Base-by-base conservation (phyloP, 2,113 vertebrate species). In the Vicugna pacos region DNA sequence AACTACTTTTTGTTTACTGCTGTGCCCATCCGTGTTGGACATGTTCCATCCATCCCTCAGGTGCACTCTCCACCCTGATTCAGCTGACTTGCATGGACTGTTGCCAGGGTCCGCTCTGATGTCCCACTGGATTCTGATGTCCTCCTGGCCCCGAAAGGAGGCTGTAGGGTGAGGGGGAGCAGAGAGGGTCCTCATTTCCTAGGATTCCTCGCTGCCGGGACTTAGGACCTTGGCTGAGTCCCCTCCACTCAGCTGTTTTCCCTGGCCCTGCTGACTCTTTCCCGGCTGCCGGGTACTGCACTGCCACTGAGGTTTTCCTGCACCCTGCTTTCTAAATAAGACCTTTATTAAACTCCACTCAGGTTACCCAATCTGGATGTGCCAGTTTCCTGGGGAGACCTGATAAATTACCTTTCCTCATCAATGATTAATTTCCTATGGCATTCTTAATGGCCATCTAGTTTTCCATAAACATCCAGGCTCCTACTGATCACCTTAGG, bases 391-490 rank as follows among this genome's bases (percentile, higher is more conserved):
- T 94, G n/a, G 76, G 54, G 42, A 62, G n/a, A 80, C 84, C 85
- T 75, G 73, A 83, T 70, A 70, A 35, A 22, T 89, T 48, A 79
- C 24, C 67, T 96, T 92, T 91, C 42, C 76, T 90, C 35, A 42
- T 94, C 73, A 94, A 22, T 89, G 48, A 86, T 91, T 96, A 89
- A 89, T 91, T 89, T 92, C 42, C 83, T 50, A 56, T 8, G 56
- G 46, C 81, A 94, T 56, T 89, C 83, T 80, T 95, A 76, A 38
- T 76, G 54, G 9, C 65, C 81, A 72, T 42, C 10, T 76, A 54
- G 35, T 89, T 60, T 73, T 89, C 75, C 96, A 88, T 46, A 50
- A 95, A 84, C 62, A 56, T 22, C 38, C 19, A 62, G 52, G 24
- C 38, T 82, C 20, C 38, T 67, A 2, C 26, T 52, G 28, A n/a